phyloP scores from a whole-genome alignment of 2,888 invertebrate species.

The Ennomos fuscantarius region DNA sequence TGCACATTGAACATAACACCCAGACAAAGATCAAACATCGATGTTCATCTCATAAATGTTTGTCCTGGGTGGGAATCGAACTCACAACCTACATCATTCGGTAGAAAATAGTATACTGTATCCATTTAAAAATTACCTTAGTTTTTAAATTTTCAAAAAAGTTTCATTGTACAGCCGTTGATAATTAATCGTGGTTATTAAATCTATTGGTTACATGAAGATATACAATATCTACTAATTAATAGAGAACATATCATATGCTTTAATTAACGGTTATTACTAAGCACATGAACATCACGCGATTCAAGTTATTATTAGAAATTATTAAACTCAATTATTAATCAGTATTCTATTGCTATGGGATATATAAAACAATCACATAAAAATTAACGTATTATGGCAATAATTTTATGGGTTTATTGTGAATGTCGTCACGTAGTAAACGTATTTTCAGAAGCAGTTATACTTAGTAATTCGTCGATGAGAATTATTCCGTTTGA shows the following conservation, averaged over 20 bases:
- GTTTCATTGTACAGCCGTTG: too few relatives aligned
- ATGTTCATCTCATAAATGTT: too few relatives aligned
- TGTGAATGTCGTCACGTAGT: slow-evolving; percentile 2
- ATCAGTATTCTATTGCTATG: slow-evolving; percentile 8
- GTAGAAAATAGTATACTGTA: too few relatives aligned
- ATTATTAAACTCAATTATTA: neutral
- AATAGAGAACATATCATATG: neutral
- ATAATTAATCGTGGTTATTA: too few relatives aligned
- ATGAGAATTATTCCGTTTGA: neutral
- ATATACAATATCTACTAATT: neutral
- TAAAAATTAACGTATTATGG: neutral
- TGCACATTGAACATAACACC: too few relatives aligned
- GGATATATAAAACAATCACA: neutral
- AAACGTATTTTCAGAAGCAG: neutral
- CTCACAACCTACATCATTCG: too few relatives aligned
- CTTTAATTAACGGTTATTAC: slow-evolving; percentile 4
- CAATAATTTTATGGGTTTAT: neutral
- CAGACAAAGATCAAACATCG: too few relatives aligned
- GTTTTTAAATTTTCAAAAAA: too few relatives aligned
- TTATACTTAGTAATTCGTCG: neutral
- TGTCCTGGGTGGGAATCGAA: too few relatives aligned
- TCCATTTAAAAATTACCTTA: too few relatives aligned
- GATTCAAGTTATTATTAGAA: neutral
- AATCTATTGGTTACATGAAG: too few relatives aligned
- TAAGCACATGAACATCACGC: slow-evolving; percentile 1